A percentile compares a stretch with the other conserved stretches of the same genome.
phyloP scores from a whole-genome alignment of 2,113 vertebrate species.

The Tretioscincus oriximinensis region DNA sequence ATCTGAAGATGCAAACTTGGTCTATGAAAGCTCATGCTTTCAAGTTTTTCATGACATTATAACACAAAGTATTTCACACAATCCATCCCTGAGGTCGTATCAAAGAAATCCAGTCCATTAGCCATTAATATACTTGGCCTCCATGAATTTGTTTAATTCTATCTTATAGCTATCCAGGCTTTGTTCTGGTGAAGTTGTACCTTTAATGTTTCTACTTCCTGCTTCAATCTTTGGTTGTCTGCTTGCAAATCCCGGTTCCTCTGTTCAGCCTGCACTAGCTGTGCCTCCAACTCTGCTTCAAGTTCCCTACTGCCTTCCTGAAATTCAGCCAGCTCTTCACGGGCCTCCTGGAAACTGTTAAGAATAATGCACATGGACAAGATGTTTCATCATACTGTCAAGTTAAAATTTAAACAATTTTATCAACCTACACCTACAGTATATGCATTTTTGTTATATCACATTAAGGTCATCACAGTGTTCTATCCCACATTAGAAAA shows the following conservation, averaged over 20 bases:
- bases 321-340: conserved; percentile 96
- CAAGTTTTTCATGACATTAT: too few relatives aligned
- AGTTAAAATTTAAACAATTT: background rate
- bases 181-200: conserved; percentile 66
- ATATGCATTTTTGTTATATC: background rate
- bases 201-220: conserved; percentile 90
- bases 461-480: background rate
- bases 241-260: conserved; percentile 91
- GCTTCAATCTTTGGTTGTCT: conserved; percentile 94
- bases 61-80: too few relatives aligned
- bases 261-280: conserved; percentile 92
- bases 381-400: conserved; percentile 14
- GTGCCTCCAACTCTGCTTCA: conserved; percentile 95
- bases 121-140: too few relatives aligned
- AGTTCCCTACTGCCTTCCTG: conserved; percentile 96
- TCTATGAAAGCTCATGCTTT: too few relatives aligned
- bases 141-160: too few relatives aligned
- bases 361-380: background rate
- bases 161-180: too few relatives aligned
- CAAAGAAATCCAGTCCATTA: too few relatives aligned
- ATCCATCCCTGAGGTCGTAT: too few relatives aligned
- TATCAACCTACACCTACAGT: background rate
- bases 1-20: too few relatives aligned
- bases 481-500: background rate
- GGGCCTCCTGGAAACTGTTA: conserved; percentile 91